Base-by-base conservation (phyloP, 2,888 invertebrate species). In the Lucinisca nassula region DNA sequence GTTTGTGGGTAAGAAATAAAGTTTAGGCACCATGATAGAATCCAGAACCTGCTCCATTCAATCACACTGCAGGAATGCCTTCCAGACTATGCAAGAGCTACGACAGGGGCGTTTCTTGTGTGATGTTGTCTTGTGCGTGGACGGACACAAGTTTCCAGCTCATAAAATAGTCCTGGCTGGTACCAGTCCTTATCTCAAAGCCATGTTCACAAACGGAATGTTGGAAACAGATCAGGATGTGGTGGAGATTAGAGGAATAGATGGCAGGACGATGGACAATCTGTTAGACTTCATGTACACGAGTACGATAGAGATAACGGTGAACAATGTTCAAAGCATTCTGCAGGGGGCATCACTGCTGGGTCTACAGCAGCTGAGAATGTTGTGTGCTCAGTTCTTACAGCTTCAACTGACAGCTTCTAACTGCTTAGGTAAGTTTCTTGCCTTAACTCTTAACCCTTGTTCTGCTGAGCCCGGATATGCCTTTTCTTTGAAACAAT, bases 161-260 rank as follows among this genome's bases (percentile, higher is more conserved):
- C 96, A 95, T 84, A 94, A 95, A 81, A 92, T 96, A 21, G 95
- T 96, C 27, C 88, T 96, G 37, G 95, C 95, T 21, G 95, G 96
- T 0, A 95, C 95, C 77, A 95, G 95, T 78, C 96, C 96, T 0
- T 95, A 96, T 84, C 89, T 96, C 14, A 92, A 95, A 49, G 96
- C 95, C 32, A 96, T 96, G 96, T 96, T 96, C 85, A 96, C 96
- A 45, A 96, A 95, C 83, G 96, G 96, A 21, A 95, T 95, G 95
- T 88, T 95, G 76, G 95, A 95, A 87, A 94, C 94, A 6, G 95
- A 94, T 35, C 93, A 94, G 74, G 93, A 93, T 67, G 85, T 89
- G 45, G 93, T 95, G 6, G 94, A 95, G 61, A 94, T 95, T 37
- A 94, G 94, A 45, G 95, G 95, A 58, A 92, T 95, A 35, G 96